Percentiles rank a stretch among this genome's conserved stretches.
phyloP scores from a whole-genome alignment of 2,113 vertebrate genomes.

The Cricetomys ansorgei region DNA sequence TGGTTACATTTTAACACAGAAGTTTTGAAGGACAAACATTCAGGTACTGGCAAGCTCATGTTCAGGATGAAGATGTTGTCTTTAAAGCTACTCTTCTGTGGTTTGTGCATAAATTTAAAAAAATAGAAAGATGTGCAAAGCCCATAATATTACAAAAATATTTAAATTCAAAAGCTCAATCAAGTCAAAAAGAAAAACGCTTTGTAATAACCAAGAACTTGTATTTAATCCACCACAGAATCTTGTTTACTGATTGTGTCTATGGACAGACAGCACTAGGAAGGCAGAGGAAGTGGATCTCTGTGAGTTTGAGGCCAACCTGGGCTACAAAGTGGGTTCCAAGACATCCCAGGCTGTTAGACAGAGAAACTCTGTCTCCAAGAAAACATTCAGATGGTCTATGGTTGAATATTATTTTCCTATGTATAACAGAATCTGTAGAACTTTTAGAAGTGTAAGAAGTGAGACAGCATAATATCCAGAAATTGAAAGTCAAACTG shows the following conservation, averaged over 20 bases:
- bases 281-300: too few relatives aligned
- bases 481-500: neutral
- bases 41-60: neutral
- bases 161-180: neutral
- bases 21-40: neutral
- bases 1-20: neutral
- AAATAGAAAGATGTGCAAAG: neutral
- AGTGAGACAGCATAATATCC: neutral
- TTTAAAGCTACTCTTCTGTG: neutral
- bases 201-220: neutral
- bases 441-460: neutral
- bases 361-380: too few relatives aligned
- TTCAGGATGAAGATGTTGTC: neutral
- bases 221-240: neutral
- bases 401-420: neutral
- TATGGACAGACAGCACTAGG: too few relatives aligned
- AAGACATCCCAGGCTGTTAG: too few relatives aligned
- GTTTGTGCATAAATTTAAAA: neutral
- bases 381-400: too few relatives aligned
- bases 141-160: neutral
- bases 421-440: neutral
- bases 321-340: too few relatives aligned
- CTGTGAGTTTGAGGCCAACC: too few relatives aligned
- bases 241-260: neutral
- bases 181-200: neutral